phyloP scores from a whole-genome alignment of 92 coral and sea anemone species.

The Siderastrea siderea region DNA sequence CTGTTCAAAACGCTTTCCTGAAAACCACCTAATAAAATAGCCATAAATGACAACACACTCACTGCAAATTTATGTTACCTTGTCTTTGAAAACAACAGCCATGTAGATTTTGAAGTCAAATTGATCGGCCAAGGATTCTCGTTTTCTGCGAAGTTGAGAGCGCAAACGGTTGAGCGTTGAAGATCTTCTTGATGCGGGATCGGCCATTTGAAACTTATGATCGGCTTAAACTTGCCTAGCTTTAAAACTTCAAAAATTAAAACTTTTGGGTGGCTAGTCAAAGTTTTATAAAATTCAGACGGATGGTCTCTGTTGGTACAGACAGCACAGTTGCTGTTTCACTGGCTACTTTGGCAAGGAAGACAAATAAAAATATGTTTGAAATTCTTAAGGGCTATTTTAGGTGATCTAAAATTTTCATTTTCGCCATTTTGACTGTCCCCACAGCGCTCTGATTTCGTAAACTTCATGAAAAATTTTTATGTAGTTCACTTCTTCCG shows the following conservation, averaged over 20 bases:
- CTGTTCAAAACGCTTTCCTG: no score
- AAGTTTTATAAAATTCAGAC: constrained; percentile 17
- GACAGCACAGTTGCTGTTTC: constrained; percentile 7
- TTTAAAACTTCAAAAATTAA: constrained; percentile 49
- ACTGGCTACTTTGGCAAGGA: constrained; percentile 22
- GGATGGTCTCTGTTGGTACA: not conserved
- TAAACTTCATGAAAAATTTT: constrained; percentile 72
- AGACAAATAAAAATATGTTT: not conserved
- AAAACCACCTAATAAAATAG: no score
- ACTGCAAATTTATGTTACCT: constrained; percentile 52
- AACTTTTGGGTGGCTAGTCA: constrained; percentile 2
- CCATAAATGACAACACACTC: no score
- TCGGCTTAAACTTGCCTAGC: constrained; percentile 25
- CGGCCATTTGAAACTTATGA: constrained; percentile 60
- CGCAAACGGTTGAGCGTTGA: constrained; percentile 80
- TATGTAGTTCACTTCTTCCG: not conserved
- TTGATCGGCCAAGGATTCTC: constrained; percentile 94
- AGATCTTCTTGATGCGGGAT: constrained; percentile 85
- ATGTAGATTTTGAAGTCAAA: constrained; percentile 91
- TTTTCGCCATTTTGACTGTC: constrained; percentile 81
- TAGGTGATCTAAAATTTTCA: constrained; percentile 70
- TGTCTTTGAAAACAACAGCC: constrained; percentile 93
- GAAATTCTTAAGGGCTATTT: constrained; percentile 29
- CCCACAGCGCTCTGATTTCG: constrained; percentile 12
- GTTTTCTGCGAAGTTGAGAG: constrained; percentile 83